Percentiles rank a stretch among this genome's conserved stretches.
These are phyloP conservation scores for Pseudochirops cupreus DNA, from an alignment of 2,797 vertebrate genomes.

Conservation along the genomic window DNA sequence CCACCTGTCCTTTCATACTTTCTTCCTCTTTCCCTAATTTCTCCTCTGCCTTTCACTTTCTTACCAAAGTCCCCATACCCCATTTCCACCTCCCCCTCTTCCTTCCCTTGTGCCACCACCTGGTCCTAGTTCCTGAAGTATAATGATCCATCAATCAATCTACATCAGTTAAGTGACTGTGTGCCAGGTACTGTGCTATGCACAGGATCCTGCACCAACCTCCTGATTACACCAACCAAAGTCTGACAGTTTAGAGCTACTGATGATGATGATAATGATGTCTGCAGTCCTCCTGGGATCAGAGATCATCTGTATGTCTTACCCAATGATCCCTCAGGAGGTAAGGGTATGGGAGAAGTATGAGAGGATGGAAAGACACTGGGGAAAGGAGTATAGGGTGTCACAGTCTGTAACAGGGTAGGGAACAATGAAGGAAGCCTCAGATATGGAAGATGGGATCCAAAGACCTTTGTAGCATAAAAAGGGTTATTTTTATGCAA, in stretches of 20 bases:
- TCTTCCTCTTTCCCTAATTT: background rate
- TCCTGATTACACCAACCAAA: background rate
- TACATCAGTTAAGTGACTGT: background rate
- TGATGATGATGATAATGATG: background rate
- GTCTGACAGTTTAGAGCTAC: background rate
- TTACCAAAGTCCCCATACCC: background rate
- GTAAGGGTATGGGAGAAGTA: background rate
- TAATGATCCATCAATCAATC: background rate
- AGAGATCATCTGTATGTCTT: background rate
- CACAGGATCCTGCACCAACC: background rate
- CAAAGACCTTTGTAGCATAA: background rate
- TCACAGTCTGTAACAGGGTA: background rate
- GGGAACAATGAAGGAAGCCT: background rate
- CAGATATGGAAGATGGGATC: background rate
- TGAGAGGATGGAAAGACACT: background rate
- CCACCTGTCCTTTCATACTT: background rate
- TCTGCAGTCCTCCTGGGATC: background rate
- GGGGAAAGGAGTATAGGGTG: background rate
- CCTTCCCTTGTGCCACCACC: background rate
- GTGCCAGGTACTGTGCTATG: background rate
- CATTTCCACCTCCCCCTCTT: background rate
- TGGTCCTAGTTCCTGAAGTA: background rate
- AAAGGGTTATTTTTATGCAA: background rate
- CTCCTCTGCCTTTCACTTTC: background rate
- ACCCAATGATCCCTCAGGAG: background rate